A percentile compares a stretch with the other conserved stretches of the same genome.
Conservation (phyloP, 2,888 invertebrate genomes). For the Mimumesa dahlbomi region DNA sequence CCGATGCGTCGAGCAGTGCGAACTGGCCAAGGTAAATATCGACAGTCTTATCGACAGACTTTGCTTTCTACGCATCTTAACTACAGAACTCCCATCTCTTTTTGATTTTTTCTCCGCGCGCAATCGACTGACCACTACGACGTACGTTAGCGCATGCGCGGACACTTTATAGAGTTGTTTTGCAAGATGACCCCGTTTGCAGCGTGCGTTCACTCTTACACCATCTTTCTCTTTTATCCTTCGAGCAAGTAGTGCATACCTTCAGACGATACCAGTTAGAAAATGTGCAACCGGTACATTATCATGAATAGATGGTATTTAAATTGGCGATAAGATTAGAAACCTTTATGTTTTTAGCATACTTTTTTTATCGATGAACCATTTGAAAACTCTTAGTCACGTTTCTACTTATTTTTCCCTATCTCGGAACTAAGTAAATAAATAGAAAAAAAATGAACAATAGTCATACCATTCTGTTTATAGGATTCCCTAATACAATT, state of each 20-base stretch:
- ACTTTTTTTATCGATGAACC: too few species aligned
- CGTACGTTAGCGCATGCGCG: conserved; percentile 38
- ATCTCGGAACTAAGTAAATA: not conserved
- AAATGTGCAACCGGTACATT: not conserved
- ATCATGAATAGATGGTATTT: not conserved
- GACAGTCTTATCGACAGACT: conserved; percentile 15
- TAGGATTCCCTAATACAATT: too few species aligned
- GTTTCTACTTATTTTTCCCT: not conserved
- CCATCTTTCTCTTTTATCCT: conserved; percentile 56
- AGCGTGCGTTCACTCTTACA: conserved; percentile 54
- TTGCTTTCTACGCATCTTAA: conserved; percentile 19
- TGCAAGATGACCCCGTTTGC: conserved; percentile 58
- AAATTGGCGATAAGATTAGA: not conserved
- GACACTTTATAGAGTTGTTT: conserved; percentile 45
- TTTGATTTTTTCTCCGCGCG: conserved; percentile 31
- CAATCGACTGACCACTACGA: conserved; percentile 38
- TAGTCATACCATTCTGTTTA: not conserved
- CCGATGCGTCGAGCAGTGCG: conserved; percentile 81
- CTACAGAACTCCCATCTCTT: conserved; percentile 9
- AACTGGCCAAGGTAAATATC: conserved; percentile 81
- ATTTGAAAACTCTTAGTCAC: too few species aligned
- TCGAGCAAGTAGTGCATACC: conserved; percentile 51
- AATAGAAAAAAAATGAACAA: not conserved
- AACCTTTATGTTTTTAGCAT: not conserved
- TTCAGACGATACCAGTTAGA: conserved; percentile 26